Percentiles rank a stretch among this genome's conserved stretches.
Evolutionary conservation across 2,888 invertebrate species (phyloP).

Genomic region (Drosophila quinaria): DNA sequence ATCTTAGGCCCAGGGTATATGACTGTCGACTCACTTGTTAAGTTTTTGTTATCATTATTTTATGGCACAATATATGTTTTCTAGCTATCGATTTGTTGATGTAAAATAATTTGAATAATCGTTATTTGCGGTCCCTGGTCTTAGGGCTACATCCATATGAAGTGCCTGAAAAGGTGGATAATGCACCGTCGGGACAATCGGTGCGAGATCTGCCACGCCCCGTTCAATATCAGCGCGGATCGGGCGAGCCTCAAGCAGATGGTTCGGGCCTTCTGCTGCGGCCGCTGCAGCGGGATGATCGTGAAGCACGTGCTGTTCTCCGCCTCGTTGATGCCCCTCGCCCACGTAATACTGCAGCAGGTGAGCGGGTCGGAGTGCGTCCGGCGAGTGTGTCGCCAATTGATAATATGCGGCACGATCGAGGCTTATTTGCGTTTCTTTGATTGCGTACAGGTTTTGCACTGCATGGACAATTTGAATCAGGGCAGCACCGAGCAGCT

Average conservation of each 20-base stretch:
- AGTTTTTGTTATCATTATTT: too few relatives aligned
- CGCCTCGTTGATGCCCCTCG: constrained; percentile 80
- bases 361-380: constrained; percentile 43
- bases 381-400: constrained; percentile 7
- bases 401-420: constrained; percentile 11
- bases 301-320: constrained; percentile 80
- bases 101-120: too few relatives aligned
- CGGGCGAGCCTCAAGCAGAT: constrained; percentile 72
- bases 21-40: too few relatives aligned
- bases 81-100: too few relatives aligned
- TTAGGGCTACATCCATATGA: constrained; percentile 84
- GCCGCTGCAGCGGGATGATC: constrained; percentile 80
- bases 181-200: constrained; percentile 77
- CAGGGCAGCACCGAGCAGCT: constrained; percentile 71
- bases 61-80: too few relatives aligned
- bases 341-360: constrained; percentile 82
- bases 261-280: constrained; percentile 78
- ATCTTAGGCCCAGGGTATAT: too few relatives aligned
- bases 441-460: constrained; percentile 73
- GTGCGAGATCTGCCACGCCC: constrained; percentile 82
- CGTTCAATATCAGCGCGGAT: constrained; percentile 72
- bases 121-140: too few relatives aligned
- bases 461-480: constrained; percentile 83
- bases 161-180: constrained; percentile 84
- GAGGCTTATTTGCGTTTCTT: constrained; percentile 53